Conservation (phyloP, 2,113 vertebrate species). For the Thermophis baileyi region DNA sequence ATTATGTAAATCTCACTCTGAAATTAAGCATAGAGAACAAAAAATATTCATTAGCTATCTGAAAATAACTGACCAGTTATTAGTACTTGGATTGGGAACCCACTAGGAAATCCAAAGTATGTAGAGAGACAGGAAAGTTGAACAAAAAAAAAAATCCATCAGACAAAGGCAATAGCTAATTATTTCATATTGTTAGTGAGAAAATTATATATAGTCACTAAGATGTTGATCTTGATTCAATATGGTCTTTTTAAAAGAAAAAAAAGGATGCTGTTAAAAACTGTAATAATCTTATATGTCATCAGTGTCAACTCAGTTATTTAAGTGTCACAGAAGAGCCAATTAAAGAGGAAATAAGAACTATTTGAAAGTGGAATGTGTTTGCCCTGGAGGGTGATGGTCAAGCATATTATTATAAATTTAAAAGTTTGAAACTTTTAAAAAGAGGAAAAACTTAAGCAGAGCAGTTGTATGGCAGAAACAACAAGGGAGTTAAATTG, state of each 20-base stretch:
- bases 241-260: conserved; percentile 15
- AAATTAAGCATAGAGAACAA: neutral
- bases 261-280: neutral
- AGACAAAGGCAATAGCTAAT: neutral
- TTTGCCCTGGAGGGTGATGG: neutral
- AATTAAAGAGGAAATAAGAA: neutral
- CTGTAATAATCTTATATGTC: neutral
- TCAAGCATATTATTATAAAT: neutral
- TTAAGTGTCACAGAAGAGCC: neutral
- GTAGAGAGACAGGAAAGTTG: neutral
- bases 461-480: neutral
- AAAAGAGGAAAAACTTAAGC: neutral
- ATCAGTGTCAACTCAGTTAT: neutral
- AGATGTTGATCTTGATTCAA: neutral
- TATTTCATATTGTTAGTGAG: neutral
- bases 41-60: neutral
- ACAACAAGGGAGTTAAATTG: neutral
- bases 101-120: neutral
- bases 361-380: neutral
- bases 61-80: neutral
- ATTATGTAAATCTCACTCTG: neutral
- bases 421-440: neutral
- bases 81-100: neutral
- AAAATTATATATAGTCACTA: neutral
- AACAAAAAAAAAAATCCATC: neutral